Percentiles rank a stretch among this genome's conserved stretches.
Conservation (phyloP, 1,140 invertebrate species). For the Heliconius congener region DNA sequence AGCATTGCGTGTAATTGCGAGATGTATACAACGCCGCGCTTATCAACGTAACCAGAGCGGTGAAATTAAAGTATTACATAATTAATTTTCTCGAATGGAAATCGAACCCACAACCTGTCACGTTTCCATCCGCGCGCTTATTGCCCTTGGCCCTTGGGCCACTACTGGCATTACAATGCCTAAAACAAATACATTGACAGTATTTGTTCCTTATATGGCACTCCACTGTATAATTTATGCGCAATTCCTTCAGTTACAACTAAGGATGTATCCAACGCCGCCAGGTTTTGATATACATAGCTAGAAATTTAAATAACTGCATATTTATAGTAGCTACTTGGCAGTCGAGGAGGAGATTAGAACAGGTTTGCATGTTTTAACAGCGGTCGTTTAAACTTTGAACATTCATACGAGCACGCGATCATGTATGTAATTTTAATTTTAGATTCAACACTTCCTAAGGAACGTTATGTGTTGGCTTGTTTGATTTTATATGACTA, state of each 20-base stretch:
- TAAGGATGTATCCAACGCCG: not conserved
- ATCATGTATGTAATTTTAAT: slow-evolving; percentile 36
- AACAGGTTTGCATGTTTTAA: slow-evolving; percentile 29
- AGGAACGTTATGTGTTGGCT: not conserved
- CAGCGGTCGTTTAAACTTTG: slow-evolving; percentile 37
- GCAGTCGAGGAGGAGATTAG: slow-evolving; percentile 28
- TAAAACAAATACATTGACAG: not conserved
- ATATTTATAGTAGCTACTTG: slow-evolving; percentile 31
- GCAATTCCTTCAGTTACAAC: not conserved
- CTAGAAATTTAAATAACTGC: slow-evolving; percentile 29
- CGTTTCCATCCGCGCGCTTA: too few relatives aligned
- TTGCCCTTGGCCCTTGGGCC: too few relatives aligned
- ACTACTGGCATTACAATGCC: too few relatives aligned
- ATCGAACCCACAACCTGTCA: too few relatives aligned
- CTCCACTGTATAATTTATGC: not conserved
- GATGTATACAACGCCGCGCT: too few relatives aligned
- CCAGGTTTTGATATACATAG: slow-evolving; percentile 12
- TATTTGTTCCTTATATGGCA: not conserved
- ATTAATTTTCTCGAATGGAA: too few relatives aligned
- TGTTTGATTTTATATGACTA: not conserved
- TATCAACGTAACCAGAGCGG: too few relatives aligned
- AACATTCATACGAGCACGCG: slow-evolving; percentile 34
- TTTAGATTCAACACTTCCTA: slow-evolving; percentile 30
- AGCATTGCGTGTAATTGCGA: too few relatives aligned
- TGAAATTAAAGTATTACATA: too few relatives aligned